Conservation (phyloP, 2,113 vertebrate species). For the Chauna torquata region DNA sequence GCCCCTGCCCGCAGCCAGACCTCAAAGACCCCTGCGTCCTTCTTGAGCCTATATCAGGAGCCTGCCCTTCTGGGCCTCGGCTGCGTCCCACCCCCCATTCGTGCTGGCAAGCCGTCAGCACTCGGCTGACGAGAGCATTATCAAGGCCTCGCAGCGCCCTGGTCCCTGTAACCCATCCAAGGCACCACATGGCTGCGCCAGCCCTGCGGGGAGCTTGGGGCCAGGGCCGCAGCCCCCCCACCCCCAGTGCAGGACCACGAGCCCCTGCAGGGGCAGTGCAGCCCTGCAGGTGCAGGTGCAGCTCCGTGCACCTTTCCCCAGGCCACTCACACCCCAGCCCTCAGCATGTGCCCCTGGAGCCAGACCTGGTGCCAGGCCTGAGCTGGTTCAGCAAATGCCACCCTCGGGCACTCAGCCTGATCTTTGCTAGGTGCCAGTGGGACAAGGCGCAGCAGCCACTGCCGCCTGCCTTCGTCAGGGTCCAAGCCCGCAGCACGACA, state of each 20-base stretch:
- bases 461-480: neutral
- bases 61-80: neutral
- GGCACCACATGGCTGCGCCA: neutral
- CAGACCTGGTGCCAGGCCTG: neutral
- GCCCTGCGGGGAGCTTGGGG: neutral
- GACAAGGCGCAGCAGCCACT: rapidly evolving
- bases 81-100: rapidly evolving
- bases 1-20: neutral
- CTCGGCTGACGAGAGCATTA: rapidly evolving
- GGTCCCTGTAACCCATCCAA: neutral
- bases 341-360: neutral
- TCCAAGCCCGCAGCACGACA: too few species aligned
- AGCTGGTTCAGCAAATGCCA: neutral
- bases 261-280: too few species aligned
- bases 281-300: rapidly evolving
- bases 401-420: rapidly evolving
- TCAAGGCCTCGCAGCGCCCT: rapidly evolving
- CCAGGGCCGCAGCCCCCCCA: neutral
- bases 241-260: neutral
- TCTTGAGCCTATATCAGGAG: neutral
- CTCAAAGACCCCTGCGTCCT: neutral
- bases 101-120: rapidly evolving
- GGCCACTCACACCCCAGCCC: neutral
- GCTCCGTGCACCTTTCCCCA: neutral
- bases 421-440: neutral